phyloP scores from a whole-genome alignment of 1,140 invertebrate genomes.

The Euwallacea similis region DNA sequence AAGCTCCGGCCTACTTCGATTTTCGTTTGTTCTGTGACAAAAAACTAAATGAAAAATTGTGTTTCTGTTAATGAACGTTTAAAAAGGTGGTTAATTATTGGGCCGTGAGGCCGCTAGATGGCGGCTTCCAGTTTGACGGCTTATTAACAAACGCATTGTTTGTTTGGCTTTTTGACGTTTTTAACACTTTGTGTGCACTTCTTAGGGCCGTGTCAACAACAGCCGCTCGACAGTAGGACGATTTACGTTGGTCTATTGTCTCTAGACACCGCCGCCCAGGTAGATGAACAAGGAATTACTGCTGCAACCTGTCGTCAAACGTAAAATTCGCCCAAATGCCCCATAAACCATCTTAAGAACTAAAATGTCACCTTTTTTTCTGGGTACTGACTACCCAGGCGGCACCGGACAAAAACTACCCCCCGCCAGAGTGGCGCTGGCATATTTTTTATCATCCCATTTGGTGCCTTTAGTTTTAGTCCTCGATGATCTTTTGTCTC shows the following conservation, averaged over 20 bases:
- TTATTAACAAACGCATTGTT: constrained; percentile 18
- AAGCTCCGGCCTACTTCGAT: constrained; percentile 36
- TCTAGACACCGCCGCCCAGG: background rate
- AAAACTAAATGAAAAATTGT: constrained; percentile 41
- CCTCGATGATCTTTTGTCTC: constrained; percentile 8
- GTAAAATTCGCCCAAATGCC: background rate
- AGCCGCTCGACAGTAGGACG: too few relatives aligned
- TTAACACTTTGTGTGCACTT: constrained; percentile 11
- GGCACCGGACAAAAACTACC: constrained; percentile 13
- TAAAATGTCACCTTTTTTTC: constrained; percentile 15
- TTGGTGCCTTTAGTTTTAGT: constrained; percentile 9
- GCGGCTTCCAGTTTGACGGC: constrained; percentile 23
- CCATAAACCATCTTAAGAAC: constrained; percentile 9
- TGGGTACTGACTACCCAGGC: constrained; percentile 12
- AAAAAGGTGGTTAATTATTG: constrained; percentile 36
- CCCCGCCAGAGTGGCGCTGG: constrained; percentile 17
- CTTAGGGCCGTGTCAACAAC: too few relatives aligned
- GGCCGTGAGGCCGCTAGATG: background rate
- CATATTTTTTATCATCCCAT: constrained; percentile 16
- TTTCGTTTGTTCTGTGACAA: constrained; percentile 39
- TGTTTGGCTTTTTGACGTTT: constrained; percentile 14
- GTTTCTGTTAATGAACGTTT: constrained; percentile 38
- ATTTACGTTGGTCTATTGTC: too few relatives aligned
- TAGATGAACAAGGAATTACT: constrained; percentile 9
- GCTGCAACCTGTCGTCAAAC: constrained; percentile 3